Conservation (phyloP, 2,113 vertebrate species). For the Urocolius indicus region DNA sequence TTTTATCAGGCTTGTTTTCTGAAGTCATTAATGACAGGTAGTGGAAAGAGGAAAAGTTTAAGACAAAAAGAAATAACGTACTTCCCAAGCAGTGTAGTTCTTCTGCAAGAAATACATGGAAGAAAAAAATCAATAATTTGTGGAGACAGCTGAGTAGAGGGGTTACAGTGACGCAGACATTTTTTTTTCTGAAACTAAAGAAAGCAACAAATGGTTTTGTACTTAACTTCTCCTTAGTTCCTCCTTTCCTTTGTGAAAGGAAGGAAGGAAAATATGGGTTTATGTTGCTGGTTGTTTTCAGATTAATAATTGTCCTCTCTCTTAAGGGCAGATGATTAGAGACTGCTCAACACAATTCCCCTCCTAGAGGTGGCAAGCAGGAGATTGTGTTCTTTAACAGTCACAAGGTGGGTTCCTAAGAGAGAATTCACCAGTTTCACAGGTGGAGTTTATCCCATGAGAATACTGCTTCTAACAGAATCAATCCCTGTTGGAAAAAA, state of each 20-base stretch:
- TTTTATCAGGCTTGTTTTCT: not conserved
- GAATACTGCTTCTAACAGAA: not conserved
- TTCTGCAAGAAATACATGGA: not conserved
- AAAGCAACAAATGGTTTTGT: not conserved
- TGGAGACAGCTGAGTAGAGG: rapidly evolving
- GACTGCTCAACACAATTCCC: not conserved
- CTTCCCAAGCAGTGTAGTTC: not conserved
- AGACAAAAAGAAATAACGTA: not conserved
- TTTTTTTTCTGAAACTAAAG: not conserved
- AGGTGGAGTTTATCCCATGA: not conserved
- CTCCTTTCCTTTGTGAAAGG: not conserved
- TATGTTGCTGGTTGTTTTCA: not conserved
- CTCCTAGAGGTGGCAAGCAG: not conserved
- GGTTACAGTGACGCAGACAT: rapidly evolving
- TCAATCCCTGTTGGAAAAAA: not conserved
- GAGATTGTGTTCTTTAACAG: not conserved
- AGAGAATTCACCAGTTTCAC: not conserved
- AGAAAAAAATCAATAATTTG: not conserved
- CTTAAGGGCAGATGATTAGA: not conserved
- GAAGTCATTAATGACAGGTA: not conserved
- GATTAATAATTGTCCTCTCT: not conserved
- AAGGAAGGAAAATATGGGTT: not conserved
- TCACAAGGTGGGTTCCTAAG: not conserved
- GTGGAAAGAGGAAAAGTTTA: not conserved
- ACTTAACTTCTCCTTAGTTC: not conserved